Percentiles rank a stretch among this genome's conserved stretches.
These are phyloP conservation scores for Catagonus wagneri DNA, from an alignment of 2,113 vertebrate genomes.

Conservation along the genomic window DNA sequence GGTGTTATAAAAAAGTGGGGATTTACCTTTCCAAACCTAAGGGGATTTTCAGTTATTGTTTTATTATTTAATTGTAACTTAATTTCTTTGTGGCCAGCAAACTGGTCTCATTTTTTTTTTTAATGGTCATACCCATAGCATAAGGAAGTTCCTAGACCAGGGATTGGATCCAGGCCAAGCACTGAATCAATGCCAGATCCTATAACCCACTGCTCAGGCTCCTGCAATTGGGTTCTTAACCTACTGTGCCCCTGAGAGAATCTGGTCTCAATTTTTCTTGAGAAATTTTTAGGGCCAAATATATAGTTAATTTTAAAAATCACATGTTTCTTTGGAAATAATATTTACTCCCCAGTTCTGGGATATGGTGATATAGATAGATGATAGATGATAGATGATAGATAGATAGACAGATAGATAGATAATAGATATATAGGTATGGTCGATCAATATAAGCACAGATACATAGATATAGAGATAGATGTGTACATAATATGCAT, in stretches of 20 bases:
- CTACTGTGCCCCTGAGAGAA: too few relatives aligned
- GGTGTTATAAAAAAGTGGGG: background rate
- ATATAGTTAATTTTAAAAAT: background rate
- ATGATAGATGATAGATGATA: background rate
- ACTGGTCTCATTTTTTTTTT: background rate
- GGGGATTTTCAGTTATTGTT: background rate
- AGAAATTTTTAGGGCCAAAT: background rate
- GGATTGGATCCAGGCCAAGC: too few relatives aligned
- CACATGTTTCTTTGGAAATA: background rate
- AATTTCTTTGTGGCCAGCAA: background rate
- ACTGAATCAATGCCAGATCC: too few relatives aligned
- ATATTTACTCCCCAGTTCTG: background rate
- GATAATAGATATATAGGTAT: too few relatives aligned
- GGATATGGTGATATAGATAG: background rate
- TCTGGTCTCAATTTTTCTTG: too few relatives aligned
- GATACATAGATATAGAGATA: background rate
- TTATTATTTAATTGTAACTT: constrained; percentile 1
- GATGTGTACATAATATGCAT: background rate
- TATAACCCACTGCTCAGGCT: too few relatives aligned
- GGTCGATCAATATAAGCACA: too few relatives aligned
- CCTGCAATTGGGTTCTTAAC: too few relatives aligned
- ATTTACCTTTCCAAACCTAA: background rate
- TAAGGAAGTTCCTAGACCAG: too few relatives aligned
- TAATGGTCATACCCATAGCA: too few relatives aligned
- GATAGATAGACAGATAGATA: background rate